Evolutionary conservation across 2,888 invertebrate genomes (phyloP).

Genomic region (Oscheius myriophilus): DNA sequence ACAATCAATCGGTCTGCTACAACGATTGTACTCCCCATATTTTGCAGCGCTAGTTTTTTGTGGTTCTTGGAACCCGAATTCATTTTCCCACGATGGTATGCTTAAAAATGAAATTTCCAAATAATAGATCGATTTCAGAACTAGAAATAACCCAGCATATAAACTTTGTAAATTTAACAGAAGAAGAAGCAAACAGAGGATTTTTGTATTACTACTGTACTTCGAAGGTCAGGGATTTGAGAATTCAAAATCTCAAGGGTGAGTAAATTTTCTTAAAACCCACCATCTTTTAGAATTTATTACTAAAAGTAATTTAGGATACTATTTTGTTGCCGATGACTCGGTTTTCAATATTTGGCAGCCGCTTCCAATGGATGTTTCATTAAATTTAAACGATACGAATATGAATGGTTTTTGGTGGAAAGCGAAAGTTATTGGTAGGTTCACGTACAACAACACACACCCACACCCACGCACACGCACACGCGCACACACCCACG

Average conservation of each 20-base stretch:
- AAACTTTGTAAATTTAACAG: constrained; percentile 12
- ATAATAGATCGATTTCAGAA: neutral
- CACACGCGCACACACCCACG: too few relatives aligned
- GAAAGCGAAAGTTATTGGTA: too few relatives aligned
- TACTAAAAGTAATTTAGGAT: too few relatives aligned
- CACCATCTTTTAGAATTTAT: too few relatives aligned
- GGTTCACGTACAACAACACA: too few relatives aligned
- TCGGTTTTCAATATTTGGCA: too few relatives aligned
- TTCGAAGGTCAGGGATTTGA: constrained; percentile 6
- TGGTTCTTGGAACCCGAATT: constrained; percentile 2
- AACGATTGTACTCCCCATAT: constrained; percentile 12
- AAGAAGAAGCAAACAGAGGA: neutral
- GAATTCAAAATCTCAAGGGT: constrained; percentile 20
- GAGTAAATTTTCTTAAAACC: neutral
- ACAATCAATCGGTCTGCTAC: constrained; percentile 1
- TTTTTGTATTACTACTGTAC: constrained; percentile 1
- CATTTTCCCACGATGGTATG: neutral
- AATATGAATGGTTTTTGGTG: too few relatives aligned
- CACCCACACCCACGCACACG: too few relatives aligned
- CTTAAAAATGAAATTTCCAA: neutral
- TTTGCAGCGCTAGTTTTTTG: constrained; percentile 9
- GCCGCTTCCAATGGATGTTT: too few relatives aligned
- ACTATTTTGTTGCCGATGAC: too few relatives aligned
- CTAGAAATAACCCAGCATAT: neutral
- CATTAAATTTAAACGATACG: too few relatives aligned